Evolutionary conservation across 1,140 invertebrate genomes (phyloP), one percentile per base, ranked within the genome.

Genomic region (Brachionus rotundiformis): DNA sequence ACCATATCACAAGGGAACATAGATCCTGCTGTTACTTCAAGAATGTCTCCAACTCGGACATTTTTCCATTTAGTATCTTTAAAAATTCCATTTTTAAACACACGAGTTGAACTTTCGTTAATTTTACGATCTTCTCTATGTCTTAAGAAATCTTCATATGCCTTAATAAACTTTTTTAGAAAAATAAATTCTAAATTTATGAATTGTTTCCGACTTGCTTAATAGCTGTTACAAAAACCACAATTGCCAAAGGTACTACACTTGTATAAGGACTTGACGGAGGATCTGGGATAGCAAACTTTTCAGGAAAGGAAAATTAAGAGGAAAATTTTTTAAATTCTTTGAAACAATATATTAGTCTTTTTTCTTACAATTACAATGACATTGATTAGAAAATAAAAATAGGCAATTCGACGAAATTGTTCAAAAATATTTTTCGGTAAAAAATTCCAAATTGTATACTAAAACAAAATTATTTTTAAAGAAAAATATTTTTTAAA

Each of bases 351-450:
- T 11, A 27, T 27, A 13, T 0, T 63, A 11, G 61, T 63, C 11
- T 63, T 25, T 13, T 3, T 27, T 13, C 36, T 89, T 86, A 92
- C 92, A 90, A 92, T 89, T 80, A 93, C 90, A 19, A 93, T 86
- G 11, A 91, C 90, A 68, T 93, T 90, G 68, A 91, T 88, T 0
- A 94, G 88, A 84, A 95, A 95, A 85, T 94, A 95, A 84, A 94
- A 93, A 87, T 94, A 95, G 33, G 93, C 93, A 31, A 94, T 88
- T 79, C 94, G 90, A 1, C 92, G 90, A 86, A 95, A 94, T 87
- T 95, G 94, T 85, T 94, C 93, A 84, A 92, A 91, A 36, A 95
- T 85, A 89, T 94, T 95, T 87, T 93, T 93, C 33, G 93, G 93
- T 59, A 94, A 82, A 85, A 95, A 95, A 85, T 91, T 93, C 87